A percentile compares a stretch with the other conserved stretches of the same genome.
Conservation (phyloP, 2,797 vertebrate genomes). For the Tympanoctomys barrerae region DNA sequence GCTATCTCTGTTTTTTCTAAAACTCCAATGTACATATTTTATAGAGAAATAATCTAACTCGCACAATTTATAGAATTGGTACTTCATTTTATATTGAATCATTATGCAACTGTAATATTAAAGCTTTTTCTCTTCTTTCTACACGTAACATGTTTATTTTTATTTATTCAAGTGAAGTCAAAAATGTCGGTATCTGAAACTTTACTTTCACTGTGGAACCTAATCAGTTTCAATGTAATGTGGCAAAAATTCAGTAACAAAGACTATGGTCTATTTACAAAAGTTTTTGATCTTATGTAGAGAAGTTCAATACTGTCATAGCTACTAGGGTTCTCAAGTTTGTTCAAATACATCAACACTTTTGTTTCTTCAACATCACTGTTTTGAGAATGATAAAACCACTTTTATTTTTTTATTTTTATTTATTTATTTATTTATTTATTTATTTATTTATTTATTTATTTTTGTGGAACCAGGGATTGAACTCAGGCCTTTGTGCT, state of each 20-base stretch:
- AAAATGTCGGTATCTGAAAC: neutral
- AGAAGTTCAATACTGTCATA: neutral
- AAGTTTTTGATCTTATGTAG: neutral
- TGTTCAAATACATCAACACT: neutral
- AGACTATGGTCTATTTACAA: neutral
- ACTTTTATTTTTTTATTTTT: too few species aligned
- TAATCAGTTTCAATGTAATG: neutral
- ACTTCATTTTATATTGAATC: neutral
- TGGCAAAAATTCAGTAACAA: neutral
- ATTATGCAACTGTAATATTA: slow-evolving; percentile 6
- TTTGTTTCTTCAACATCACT: neutral
- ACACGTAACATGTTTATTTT: neutral
- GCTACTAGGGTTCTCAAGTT: neutral
- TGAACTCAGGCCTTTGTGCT: too few species aligned
- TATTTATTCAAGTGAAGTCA: neutral
- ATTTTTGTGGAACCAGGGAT: too few species aligned
- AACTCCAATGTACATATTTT: slow-evolving; percentile 71
- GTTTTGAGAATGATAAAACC: neutral
- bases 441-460: too few species aligned
- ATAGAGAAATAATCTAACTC: slow-evolving; percentile 59
- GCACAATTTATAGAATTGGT: slow-evolving; percentile 36
- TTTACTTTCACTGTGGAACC: neutral
- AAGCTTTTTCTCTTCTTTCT: neutral
- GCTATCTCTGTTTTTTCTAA: slow-evolving; percentile 66
- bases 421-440: too few species aligned